Conservation (phyloP, 2,113 vertebrate genomes). For the Laticauda colubrina region DNA sequence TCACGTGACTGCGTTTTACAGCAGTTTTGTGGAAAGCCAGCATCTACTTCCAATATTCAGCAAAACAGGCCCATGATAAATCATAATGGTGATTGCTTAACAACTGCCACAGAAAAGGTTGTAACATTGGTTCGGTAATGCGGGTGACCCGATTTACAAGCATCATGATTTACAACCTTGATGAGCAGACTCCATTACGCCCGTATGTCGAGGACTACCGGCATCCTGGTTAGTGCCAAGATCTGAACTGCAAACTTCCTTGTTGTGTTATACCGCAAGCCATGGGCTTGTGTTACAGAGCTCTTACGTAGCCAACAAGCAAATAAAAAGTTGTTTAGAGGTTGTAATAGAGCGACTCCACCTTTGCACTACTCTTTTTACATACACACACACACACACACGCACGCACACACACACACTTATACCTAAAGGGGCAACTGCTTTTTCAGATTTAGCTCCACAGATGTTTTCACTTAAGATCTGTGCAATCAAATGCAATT, state of each 20-base stretch:
- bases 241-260: background rate
- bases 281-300: too few species aligned
- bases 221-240: background rate
- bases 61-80: background rate
- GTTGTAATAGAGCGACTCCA: background rate
- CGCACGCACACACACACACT: background rate
- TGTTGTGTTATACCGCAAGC: background rate
- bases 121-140: background rate
- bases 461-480: conserved; percentile 22
- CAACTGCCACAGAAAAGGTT: background rate
- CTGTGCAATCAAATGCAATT: background rate
- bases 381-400: background rate
- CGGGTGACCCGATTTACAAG: background rate
- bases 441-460: background rate
- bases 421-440: background rate
- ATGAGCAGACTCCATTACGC: background rate
- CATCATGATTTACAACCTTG: background rate
- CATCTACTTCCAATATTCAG: background rate
- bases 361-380: background rate
- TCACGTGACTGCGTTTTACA: background rate
- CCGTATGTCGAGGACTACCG: background rate
- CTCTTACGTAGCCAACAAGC: background rate
- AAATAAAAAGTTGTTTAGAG: background rate
- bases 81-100: background rate
- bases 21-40: too few species aligned